These are phyloP conservation scores for Lepidonotus clava DNA, from an alignment of 2,888 invertebrate genomes.

Conservation along the genomic window DNA sequence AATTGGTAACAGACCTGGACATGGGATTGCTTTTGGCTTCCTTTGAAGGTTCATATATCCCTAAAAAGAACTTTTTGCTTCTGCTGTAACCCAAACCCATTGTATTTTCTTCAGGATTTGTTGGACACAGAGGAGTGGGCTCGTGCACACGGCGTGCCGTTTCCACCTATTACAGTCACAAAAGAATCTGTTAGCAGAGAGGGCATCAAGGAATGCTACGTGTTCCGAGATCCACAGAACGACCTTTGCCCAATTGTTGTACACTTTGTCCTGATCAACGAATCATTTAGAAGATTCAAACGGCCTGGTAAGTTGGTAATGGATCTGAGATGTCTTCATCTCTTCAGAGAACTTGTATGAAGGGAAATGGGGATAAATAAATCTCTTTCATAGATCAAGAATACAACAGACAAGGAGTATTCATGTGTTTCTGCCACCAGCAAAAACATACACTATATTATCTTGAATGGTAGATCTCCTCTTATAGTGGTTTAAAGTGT, in stretches of 20 bases:
- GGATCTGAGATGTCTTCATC: too few relatives aligned
- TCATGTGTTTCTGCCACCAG: too few relatives aligned
- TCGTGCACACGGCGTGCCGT: slow-evolving; percentile 78
- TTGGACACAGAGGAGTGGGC: slow-evolving; percentile 81
- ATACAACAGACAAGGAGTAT: too few relatives aligned
- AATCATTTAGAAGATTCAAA: slow-evolving; percentile 78
- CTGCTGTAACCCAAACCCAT: neutral
- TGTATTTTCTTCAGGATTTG: slow-evolving; percentile 69
- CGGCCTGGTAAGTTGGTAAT: slow-evolving; percentile 76
- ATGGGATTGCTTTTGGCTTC: neutral
- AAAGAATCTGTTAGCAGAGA: slow-evolving; percentile 75
- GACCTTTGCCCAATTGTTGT: slow-evolving; percentile 80
- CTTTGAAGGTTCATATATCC: neutral
- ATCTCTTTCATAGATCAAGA: too few relatives aligned
- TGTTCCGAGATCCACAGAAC: slow-evolving; percentile 80
- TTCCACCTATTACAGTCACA: slow-evolving; percentile 80
- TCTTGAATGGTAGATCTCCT: too few relatives aligned
- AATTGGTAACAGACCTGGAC: neutral
- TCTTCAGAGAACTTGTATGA: too few relatives aligned
- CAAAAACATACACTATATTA: too few relatives aligned
- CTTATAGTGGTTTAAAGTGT: neutral
- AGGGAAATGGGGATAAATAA: too few relatives aligned
- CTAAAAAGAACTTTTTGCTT: neutral
- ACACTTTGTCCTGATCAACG: slow-evolving; percentile 81
- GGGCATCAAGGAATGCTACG: slow-evolving; percentile 80